Base-by-base conservation (phyloP, 2,797 vertebrate species). In the Manis crassicaudata region DNA sequence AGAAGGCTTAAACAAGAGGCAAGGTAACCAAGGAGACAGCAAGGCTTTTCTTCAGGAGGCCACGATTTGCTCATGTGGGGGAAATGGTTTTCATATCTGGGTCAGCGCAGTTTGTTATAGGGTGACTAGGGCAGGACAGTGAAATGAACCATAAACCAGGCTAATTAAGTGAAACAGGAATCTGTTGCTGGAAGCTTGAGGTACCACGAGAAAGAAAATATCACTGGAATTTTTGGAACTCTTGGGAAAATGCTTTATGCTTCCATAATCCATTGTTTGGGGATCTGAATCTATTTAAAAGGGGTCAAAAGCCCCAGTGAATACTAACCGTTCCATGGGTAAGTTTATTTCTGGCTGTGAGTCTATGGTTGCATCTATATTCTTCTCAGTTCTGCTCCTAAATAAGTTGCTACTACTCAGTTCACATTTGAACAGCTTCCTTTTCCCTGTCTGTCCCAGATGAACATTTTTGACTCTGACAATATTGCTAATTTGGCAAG, bases 401-500 rank as follows among this genome's bases (percentile, higher is more conserved):
- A 70, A 29, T 88, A 68, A 72, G 23, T 79, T 58, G 37, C 63
- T 76, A 32, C 58, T 43, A 18, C 9, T 93, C 43, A 9, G 54
- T 32, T 96, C 35, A 2, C 63, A 50, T 87, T 72, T 54, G 75
- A 94, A 67, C n/a, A 50, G 65, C 25, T 81, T 50, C 21, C 43
- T 73, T 92, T 88, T 83, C 40, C 75, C 82, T 40, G 82, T 67
- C 77, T 89, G 18, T 94, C 89, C 75, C 65, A 0, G 8, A 9
- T 89, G 91, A 92, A 96, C 29, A 56, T 46, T 77, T 72, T 96
- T 88, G 93, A 96, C 56, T 88, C 91, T 89, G 94, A 94, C 80
- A 76, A 93, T 95, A 96, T 97, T 94, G 91, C 83, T 97, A 90
- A 96, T 96, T 96, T 94, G 96, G 77, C 54, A 76, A 93, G 73